Evolutionary conservation across 2,888 invertebrate species (phyloP), one percentile per base, ranked within the genome.

Genomic region (Halocaridina rubra): DNA sequence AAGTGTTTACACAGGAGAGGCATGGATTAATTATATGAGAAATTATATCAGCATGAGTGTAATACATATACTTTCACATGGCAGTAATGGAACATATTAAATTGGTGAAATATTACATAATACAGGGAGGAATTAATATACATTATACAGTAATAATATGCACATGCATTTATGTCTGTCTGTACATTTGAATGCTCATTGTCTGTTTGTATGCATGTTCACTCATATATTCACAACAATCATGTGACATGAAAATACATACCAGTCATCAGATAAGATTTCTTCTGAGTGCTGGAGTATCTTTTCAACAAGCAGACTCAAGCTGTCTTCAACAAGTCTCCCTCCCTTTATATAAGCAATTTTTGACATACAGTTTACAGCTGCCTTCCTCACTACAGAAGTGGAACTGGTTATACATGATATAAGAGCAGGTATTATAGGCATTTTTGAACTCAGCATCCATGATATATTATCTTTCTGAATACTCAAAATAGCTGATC

Each of bases 351-450:
- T n/a, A 1, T 8, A 29, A 3, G 22, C 32, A 29, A 84, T 39
- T 2, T 24, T 32, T 30, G 22, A 16, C 0, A 84, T 16, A 53
- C 74, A 78, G 5, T 19, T 13, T n/a, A 75, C 24, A 53, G 84
- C 84, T 30, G 16, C 71, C 24, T 32, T 7, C 13, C 84, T 27
- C 64, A 84, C 79, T 2, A 5, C 24, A 8, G n/a, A 10, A 46
- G 32, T 46, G 22, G 24, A 8, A 8, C 53, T 46, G n/a, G 67
- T 74, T 1, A 79, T 61, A 2, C 78, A 64, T 24, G 74, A 64
- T 10, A 84, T 39, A 1, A 84, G 74, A 57, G 79, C 5, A 10
- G 84, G 84, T 22, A 84, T 67, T 24, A 84, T 7, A 24, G 79
- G 78, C 46, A 71, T 46, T 2, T 16, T 39, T 4, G 84, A 72